These are phyloP conservation scores for Augiades crinisus DNA, from an alignment of 2,888 invertebrate genomes.

Conservation along the genomic window DNA sequence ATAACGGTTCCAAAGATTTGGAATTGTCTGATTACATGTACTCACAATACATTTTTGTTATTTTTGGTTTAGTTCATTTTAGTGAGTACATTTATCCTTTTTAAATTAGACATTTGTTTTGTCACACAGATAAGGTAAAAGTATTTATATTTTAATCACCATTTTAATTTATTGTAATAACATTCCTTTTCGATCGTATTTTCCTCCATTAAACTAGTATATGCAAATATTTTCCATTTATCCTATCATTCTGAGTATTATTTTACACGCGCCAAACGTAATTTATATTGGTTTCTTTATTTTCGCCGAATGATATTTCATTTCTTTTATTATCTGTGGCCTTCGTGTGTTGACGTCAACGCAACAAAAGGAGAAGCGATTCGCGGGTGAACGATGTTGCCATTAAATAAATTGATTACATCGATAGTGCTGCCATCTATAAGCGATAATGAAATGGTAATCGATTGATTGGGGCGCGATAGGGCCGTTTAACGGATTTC, in stretches of 20 bases:
- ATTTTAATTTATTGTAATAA: background rate
- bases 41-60: background rate
- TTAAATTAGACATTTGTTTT: too few relatives aligned
- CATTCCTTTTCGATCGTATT: background rate
- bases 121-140: slow-evolving; percentile 6
- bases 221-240: slow-evolving; percentile 13
- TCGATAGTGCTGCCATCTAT: slow-evolving; percentile 39
- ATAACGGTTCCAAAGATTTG: too few relatives aligned
- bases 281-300: slow-evolving; percentile 29
- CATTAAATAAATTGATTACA: slow-evolving; percentile 56
- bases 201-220: background rate
- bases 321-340: slow-evolving; percentile 37
- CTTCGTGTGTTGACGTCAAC: slow-evolving; percentile 36
- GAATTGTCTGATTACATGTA: too few relatives aligned
- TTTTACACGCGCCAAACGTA: slow-evolving; percentile 23
- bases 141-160: background rate
- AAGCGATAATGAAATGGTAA: slow-evolving; percentile 48
- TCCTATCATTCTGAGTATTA: slow-evolving; percentile 11
- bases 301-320: slow-evolving; percentile 29
- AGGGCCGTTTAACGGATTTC: slow-evolving; percentile 32
- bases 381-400: slow-evolving; percentile 39
- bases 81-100: background rate
- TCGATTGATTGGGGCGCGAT: slow-evolving; percentile 40
- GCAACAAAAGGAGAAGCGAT: slow-evolving; percentile 30
- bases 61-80: background rate